Evolutionary conservation across 2,888 invertebrate species (phyloP), one percentile per base, ranked within the genome.

Genomic region (Leptopterna dolabrata): DNA sequence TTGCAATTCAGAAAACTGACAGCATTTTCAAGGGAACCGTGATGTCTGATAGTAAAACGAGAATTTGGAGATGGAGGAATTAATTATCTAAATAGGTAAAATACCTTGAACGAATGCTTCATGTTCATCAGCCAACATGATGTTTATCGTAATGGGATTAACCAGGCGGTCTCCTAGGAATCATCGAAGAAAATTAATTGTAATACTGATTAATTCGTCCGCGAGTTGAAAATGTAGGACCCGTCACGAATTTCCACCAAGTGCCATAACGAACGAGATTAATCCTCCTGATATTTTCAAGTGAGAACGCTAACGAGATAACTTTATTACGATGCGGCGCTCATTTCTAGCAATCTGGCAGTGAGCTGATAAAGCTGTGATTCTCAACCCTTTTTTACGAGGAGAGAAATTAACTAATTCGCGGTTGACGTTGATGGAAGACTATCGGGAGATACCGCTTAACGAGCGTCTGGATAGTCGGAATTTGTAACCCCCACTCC

Each of bases 371-470:
- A 63, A 63, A 63, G 27, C 24, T 19, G 24, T 27, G 63, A 63
- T 78, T 78, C 24, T 45, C 78, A 14, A 19, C 24, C 27, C 27
- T 78, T 78, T 76, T 45, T 78, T 36, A 78, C 14, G 78, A 45
- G 45, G 78, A 41, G 45, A 73, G 78, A 24, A 78, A 78, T 78
- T 78, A 45, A 78, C 78, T 78, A 78, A 78, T 78, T 78, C 78
- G 78, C 45, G 78, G 78, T 76, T 45, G 78, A 78, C 78, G 78
- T 78, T 78, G 78, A 78, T 78, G 78, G 78, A 78, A 78, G 45
- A 78, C 78, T 41, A 78, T 78, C 45, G 78, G 45, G 78, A 78
- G 45, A 45, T 45, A 45, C 36, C 41, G 27, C 41, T 43, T 78
- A 78, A 78, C 78, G 78, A 78, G 24, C 63, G 63, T 24, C 63